Percentiles rank a stretch among this genome's conserved stretches.
Evolutionary conservation across 2,113 vertebrate species (phyloP).

Genomic region (Tinamus guttatus): DNA sequence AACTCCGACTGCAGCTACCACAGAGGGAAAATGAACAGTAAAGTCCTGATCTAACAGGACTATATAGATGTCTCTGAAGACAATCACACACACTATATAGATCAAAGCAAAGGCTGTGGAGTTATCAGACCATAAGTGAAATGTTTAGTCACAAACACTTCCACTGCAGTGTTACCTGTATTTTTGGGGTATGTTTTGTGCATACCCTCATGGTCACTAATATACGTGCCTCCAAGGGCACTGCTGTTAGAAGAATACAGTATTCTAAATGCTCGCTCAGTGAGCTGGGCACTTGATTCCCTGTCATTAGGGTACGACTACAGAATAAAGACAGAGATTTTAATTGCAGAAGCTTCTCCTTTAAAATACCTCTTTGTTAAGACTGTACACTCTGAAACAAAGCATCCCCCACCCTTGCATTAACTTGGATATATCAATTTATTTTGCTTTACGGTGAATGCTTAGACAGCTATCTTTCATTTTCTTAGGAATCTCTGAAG

Average conservation of each 20-base stretch:
- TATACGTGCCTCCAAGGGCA: neutral
- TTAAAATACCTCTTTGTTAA: constrained; percentile 14
- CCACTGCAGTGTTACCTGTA: fast-evolving
- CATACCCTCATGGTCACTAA: neutral
- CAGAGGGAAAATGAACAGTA: neutral
- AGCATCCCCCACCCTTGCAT: neutral
- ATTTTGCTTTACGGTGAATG: neutral
- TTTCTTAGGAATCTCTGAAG: neutral
- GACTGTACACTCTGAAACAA: neutral
- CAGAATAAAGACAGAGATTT: neutral
- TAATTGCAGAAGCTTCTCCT: neutral
- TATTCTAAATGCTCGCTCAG: neutral
- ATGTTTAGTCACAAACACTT: neutral
- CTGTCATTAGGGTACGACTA: neutral
- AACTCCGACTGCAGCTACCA: neutral
- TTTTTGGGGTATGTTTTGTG: neutral
- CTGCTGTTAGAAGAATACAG: neutral
- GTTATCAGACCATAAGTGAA: neutral
- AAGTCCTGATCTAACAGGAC: neutral
- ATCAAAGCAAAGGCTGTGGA: neutral
- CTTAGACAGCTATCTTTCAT: neutral
- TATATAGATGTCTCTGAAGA: neutral
- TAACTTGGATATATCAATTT: neutral
- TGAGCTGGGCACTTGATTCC: neutral
- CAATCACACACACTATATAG: neutral